phyloP scores from a whole-genome alignment of 2,797 vertebrate genomes.

The Falco novaeseelandiae region DNA sequence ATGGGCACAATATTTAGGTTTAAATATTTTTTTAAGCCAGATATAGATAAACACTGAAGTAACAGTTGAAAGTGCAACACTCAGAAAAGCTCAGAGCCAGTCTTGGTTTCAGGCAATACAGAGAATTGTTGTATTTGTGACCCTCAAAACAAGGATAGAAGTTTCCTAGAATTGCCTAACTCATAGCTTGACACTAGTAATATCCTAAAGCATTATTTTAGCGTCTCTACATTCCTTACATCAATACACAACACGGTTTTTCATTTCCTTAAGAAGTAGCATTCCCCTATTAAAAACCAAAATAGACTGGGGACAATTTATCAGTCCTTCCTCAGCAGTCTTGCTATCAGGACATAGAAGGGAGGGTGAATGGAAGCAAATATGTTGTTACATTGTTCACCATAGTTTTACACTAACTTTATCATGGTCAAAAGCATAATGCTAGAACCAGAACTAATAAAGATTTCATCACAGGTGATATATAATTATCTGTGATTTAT shows the following conservation, averaged over 20 bases:
- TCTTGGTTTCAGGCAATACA: neutral
- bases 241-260: neutral
- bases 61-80: neutral
- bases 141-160: neutral
- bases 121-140: neutral
- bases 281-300: neutral
- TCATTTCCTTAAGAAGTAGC: neutral
- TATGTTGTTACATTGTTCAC: neutral
- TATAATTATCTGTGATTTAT: neutral
- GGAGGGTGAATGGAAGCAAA: neutral
- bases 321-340: neutral
- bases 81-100: neutral
- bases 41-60: neutral
- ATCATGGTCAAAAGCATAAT: neutral
- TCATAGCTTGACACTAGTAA: neutral
- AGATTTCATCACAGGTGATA: neutral
- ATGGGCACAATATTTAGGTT: neutral
- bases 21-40: neutral
- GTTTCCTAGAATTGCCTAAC: neutral
- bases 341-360: neutral
- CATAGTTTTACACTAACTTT: neutral
- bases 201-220: neutral
- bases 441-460: neutral
- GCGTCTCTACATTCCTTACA: neutral
- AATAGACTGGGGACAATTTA: neutral